A percentile compares a stretch with the other conserved stretches of the same genome.
Conservation (phyloP, 2,113 vertebrate genomes). For the Glaucidium brasilianum region DNA sequence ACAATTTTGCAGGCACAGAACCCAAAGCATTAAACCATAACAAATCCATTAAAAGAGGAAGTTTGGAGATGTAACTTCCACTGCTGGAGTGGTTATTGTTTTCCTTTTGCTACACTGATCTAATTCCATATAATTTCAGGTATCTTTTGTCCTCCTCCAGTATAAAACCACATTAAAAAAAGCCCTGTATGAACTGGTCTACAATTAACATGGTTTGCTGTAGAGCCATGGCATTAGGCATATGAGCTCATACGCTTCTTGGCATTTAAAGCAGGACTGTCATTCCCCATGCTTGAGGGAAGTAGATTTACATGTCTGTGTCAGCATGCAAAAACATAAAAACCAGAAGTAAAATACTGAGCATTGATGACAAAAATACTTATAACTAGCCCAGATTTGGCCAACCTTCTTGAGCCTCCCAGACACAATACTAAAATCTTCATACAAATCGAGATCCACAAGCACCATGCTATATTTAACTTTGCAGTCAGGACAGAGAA, state of each 20-base stretch:
- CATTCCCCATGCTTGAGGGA: background rate
- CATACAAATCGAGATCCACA: background rate
- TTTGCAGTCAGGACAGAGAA: background rate
- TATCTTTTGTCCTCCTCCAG: background rate
- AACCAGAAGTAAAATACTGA: background rate
- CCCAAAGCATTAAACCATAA: background rate
- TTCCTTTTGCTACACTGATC: background rate
- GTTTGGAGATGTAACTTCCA: background rate
- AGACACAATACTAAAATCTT: background rate
- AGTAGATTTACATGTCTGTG: background rate
- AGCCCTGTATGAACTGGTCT: background rate
- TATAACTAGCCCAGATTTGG: background rate
- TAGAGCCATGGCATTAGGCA: background rate
- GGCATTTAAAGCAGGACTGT: background rate
- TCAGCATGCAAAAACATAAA: background rate
- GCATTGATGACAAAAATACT: background rate
- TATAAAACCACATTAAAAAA: background rate
- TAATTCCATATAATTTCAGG: background rate
- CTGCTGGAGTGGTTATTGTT: background rate
- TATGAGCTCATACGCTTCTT: background rate
- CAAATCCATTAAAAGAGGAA: background rate
- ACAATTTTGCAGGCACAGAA: background rate
- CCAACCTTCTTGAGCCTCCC: background rate
- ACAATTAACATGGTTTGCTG: background rate
- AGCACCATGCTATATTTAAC: background rate